A percentile compares a stretch with the other conserved stretches of the same genome.
Conservation (phyloP, 1,140 invertebrate species). For the Orchestia grillus region DNA sequence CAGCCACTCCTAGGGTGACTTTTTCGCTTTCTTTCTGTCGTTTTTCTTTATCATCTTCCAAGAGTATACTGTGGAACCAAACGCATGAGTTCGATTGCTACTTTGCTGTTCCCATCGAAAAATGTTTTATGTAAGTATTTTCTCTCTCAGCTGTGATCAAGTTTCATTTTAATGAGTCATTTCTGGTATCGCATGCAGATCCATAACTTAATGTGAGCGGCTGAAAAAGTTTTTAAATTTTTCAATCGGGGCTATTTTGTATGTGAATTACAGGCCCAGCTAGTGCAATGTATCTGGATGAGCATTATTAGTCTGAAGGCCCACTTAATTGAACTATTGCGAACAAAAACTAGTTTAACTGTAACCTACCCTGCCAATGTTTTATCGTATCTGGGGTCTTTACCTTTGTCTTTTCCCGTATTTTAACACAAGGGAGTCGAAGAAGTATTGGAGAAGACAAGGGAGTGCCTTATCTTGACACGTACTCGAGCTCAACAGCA, state of each 20-base stretch:
- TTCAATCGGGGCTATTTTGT: neutral
- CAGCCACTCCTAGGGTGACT: neutral
- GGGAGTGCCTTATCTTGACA: conserved; percentile 35
- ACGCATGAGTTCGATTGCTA: neutral
- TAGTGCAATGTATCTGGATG: neutral
- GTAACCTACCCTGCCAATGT: neutral
- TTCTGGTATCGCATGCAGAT: neutral
- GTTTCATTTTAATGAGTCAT: neutral
- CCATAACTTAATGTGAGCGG: neutral
- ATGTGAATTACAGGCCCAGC: neutral
- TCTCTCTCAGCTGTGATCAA: neutral
- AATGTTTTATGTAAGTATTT: neutral
- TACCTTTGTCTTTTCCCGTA: neutral
- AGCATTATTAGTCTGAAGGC: neutral
- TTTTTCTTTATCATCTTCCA: neutral
- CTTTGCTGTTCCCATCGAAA: neutral
- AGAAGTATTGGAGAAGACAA: neutral
- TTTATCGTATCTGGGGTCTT: neutral
- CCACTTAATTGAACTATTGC: neutral
- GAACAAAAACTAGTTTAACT: neutral
- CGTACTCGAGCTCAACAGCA: neutral
- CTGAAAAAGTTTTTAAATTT: neutral
- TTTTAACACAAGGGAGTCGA: neutral
- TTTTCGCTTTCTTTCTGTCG: neutral
- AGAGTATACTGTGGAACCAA: neutral